Conservation (phyloP, 1,140 invertebrate genomes). For the Brachionus sp. region DNA sequence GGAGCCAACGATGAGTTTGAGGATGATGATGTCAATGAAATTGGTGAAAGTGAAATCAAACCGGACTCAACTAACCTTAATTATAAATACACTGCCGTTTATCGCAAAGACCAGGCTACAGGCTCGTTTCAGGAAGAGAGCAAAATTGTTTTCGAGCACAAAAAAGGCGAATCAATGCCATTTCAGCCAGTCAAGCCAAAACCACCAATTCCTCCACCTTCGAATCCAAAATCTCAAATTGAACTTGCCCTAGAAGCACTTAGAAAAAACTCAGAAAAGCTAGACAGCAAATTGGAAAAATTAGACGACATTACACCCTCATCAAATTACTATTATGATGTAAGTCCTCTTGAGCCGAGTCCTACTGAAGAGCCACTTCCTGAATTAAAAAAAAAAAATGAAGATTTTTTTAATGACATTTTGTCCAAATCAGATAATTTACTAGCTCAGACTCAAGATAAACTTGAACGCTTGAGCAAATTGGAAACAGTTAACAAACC, state of each 20-base stretch:
- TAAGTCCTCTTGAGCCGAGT: neutral
- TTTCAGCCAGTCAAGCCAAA: neutral
- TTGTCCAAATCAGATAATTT: conserved; percentile 39
- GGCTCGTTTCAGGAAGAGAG: conserved; percentile 19
- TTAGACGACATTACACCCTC: conserved; percentile 31
- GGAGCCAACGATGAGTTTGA: neutral
- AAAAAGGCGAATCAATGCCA: neutral
- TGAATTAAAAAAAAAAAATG: conserved; percentile 31
- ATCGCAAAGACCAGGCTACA: conserved; percentile 1
- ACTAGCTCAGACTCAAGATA: conserved; percentile 37
- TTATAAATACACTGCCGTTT: conserved; percentile 40
- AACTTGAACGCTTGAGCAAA: conserved; percentile 41
- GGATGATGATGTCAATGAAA: neutral
- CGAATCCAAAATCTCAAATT: conserved; percentile 2
- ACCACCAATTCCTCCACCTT: neutral
- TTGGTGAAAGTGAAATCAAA: neutral
- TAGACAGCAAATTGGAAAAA: conserved; percentile 39
- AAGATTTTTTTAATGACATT: conserved; percentile 42
- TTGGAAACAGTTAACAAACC: conserved; percentile 24
- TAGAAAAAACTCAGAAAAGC: neutral
- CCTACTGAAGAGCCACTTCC: neutral
- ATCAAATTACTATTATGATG: conserved; percentile 27
- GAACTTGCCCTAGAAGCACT: neutral
- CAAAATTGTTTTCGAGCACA: conserved; percentile 33
- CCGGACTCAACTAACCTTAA: neutral